Conservation (phyloP, 2,113 vertebrate species). For the Oryzias woworae region DNA sequence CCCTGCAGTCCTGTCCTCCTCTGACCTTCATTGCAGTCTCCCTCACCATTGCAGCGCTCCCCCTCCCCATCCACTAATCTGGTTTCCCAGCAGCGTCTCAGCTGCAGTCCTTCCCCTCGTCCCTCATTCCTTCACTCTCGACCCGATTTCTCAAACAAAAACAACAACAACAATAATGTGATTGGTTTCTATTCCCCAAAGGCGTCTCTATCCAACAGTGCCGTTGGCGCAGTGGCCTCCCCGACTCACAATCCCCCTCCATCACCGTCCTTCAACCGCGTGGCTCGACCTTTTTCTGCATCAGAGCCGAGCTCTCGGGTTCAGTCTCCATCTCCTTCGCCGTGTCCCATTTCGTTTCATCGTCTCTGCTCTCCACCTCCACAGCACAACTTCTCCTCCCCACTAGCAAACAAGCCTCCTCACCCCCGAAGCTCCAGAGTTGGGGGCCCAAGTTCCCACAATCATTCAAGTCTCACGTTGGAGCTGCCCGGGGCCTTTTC, state of each 20-base stretch:
- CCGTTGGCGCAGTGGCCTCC: conserved; percentile 1
- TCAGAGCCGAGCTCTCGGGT: conserved; percentile 81
- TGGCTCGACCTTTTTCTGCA: conserved; percentile 72
- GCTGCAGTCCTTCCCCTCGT: conserved; percentile 2
- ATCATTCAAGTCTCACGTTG: conserved; percentile 64
- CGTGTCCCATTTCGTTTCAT: conserved; percentile 39
- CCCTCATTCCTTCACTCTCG: conserved; percentile 33
- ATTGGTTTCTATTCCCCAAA: conserved; percentile 34
- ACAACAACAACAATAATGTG: conserved; percentile 63
- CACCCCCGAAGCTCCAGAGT: conserved; percentile 49
- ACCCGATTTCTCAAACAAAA: conserved; percentile 21
- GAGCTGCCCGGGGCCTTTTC: conserved; percentile 61
- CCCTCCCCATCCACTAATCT: conserved; percentile 21
- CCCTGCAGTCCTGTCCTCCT: conserved; percentile 35
- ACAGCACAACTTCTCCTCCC: conserved; percentile 41
- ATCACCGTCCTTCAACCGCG: conserved; percentile 61
- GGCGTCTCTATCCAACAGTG: conserved; percentile 4
- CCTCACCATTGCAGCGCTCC: conserved; percentile 30
- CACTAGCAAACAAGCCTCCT: conserved; percentile 70
- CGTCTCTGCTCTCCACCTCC: conserved; percentile 74
- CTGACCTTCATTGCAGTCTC: conserved; percentile 17
- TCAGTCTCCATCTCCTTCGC: conserved; percentile 72
- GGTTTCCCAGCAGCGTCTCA: conserved; percentile 6
- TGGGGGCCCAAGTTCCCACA: conserved; percentile 41
- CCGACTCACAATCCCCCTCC: conserved; percentile 45